Evolutionary conservation across 2,113 vertebrate genomes (phyloP), one percentile per base, ranked within the genome.

Genomic region (Pluvialis apricaria): DNA sequence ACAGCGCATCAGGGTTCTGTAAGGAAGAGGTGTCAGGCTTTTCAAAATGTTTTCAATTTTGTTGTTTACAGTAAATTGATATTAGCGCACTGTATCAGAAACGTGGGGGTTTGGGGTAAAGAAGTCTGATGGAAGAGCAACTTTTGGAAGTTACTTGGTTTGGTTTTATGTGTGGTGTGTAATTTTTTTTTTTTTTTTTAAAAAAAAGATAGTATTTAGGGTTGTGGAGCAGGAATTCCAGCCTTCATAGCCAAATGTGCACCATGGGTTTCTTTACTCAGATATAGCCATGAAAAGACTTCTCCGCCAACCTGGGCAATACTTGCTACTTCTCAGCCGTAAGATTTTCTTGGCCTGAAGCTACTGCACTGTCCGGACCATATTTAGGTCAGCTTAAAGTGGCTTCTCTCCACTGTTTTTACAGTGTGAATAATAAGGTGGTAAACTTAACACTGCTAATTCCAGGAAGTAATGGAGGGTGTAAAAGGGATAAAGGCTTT

Each of bases 221-320:
- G 10, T 13, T 21, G 31, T 61, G 73, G 34, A 54, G 32, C 32
- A 51, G 65, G 21, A 86, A 42, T 77, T 87, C 32, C 70, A 36
- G 13, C 15, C 60, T 51, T 45, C 44, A 10, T 2, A 51, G 52
- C 44, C 47, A 18, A 38, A 1, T 1, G 13, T 3, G 13, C 29
- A 8, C 54, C 24, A 5, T 4, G n/a, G 40, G 11, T 17, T 64
- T 9, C 1, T 15, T 21, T 2, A 10, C 11, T 42, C 15, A 17
- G 9, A 5, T 13, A 13, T 2, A 69, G 18, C 40, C 40, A 5
- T 6, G 10, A 15, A 29, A 75, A 61, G 4, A 1, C n/a, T 62
- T 44, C 34, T 24, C 42, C 2, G 2, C 1, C 11, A 19, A 1
- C 42, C 29, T n/a, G 44, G 34, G 3, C 15, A 14, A 20, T 1